phyloP scores from a whole-genome alignment of 2,113 vertebrate species.

The Peromyscus californicus region DNA sequence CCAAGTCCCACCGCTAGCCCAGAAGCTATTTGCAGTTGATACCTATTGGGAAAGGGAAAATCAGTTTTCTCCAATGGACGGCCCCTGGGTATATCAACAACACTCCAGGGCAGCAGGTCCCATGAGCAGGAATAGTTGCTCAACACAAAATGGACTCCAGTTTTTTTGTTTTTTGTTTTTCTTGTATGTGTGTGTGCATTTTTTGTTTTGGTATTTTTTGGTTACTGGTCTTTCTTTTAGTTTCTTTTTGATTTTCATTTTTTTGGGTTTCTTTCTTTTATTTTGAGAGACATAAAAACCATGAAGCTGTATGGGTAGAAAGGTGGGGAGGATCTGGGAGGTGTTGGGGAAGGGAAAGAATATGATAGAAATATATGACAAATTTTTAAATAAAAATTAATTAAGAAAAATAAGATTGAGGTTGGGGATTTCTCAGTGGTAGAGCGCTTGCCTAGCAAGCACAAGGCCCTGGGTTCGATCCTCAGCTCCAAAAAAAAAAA shows the following conservation, averaged over 20 bases:
- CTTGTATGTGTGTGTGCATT: not conserved
- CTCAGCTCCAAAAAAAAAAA: conserved; percentile 47
- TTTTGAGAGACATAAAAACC: not conserved
- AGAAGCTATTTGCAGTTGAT: not conserved
- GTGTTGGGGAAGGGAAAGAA: not conserved
- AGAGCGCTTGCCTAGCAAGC: too few relatives aligned
- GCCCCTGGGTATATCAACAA: not conserved
- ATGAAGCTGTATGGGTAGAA: not conserved
- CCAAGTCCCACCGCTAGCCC: not conserved
- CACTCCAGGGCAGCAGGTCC: not conserved
- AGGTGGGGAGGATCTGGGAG: not conserved
- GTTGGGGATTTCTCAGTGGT: too few relatives aligned
- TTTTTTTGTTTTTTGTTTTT: not conserved
- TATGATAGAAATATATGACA: too few relatives aligned
- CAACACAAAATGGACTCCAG: not conserved
- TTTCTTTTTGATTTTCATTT: not conserved
- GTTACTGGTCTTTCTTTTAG: not conserved
- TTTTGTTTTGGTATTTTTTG: not conserved
- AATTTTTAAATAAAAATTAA: not conserved
- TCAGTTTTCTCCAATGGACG: not conserved
- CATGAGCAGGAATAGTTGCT: not conserved
- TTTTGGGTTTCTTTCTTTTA: not conserved
- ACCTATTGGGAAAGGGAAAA: not conserved
- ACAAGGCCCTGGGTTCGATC: too few relatives aligned
- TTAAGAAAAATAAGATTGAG: not conserved